phyloP scores from a whole-genome alignment of 2,797 vertebrate species.

The Telmatherina bonti region DNA sequence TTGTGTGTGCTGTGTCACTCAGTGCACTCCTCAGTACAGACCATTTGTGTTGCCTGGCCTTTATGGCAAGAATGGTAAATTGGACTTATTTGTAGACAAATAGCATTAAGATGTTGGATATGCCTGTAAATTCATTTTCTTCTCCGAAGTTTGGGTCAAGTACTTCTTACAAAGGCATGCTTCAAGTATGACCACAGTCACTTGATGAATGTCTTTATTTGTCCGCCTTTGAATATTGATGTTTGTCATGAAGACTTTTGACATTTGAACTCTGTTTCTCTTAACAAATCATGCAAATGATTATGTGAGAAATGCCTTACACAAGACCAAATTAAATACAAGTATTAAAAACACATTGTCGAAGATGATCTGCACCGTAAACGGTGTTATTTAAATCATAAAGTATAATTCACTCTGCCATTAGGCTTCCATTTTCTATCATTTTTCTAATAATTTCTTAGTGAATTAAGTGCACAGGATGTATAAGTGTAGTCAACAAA shows the following conservation, averaged over 20 bases:
- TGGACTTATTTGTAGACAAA: constrained; percentile 51
- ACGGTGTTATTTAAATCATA: constrained; percentile 65
- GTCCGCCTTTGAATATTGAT: constrained; percentile 52
- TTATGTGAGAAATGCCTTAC: constrained; percentile 36
- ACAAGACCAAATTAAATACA: constrained; percentile 38
- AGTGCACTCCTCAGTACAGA: constrained; percentile 35
- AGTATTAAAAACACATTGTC: constrained; percentile 64
- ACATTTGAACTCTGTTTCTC: constrained; percentile 43
- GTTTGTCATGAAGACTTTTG: constrained; percentile 48
- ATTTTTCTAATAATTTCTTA: constrained; percentile 69
- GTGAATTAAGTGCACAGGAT: constrained; percentile 62
- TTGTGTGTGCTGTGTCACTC: constrained; percentile 38
- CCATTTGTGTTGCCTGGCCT: constrained; percentile 52
- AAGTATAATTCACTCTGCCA: constrained; percentile 63
- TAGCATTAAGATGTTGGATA: constrained; percentile 50
- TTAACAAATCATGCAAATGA: constrained; percentile 51
- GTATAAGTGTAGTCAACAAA: constrained; percentile 59
- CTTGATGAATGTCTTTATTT: constrained; percentile 47
- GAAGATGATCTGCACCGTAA: constrained; percentile 69
- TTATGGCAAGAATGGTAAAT: constrained; percentile 60
- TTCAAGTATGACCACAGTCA: constrained; percentile 31
- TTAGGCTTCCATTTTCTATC: constrained; percentile 68
- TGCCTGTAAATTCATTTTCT: constrained; percentile 44
- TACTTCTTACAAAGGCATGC: not conserved
- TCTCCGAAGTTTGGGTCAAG: constrained; percentile 47